A percentile compares a stretch with the other conserved stretches of the same genome.
These are phyloP conservation scores for Papilio aristodemus DNA, from an alignment of 1,140 invertebrate species.

Conservation along the genomic window DNA sequence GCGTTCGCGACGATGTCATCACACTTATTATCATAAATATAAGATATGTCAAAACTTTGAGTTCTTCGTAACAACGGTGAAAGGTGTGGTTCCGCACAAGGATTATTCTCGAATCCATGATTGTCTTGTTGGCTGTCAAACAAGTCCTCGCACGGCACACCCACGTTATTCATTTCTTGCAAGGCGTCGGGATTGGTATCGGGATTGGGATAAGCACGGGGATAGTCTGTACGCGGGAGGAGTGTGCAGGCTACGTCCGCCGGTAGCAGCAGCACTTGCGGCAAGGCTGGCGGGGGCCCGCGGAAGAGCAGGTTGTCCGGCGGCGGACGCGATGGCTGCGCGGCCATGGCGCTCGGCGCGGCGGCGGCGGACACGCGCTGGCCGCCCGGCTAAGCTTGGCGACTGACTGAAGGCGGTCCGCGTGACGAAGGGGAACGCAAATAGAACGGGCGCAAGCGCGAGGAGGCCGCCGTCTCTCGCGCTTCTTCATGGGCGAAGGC, in stretches of 20 bases:
- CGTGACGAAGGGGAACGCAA: conserved; percentile 76
- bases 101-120: conserved; percentile 41
- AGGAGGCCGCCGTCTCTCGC: conserved; percentile 77
- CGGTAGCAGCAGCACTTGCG: conserved; percentile 63
- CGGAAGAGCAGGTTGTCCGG: conserved; percentile 69
- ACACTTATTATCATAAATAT: conserved; percentile 54
- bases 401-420: conserved; percentile 75
- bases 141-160: conserved; percentile 60
- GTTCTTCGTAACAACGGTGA: conserved; percentile 58
- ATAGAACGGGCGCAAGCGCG: conserved; percentile 77
- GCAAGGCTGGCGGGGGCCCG: conserved; percentile 63
- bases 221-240: conserved; percentile 54
- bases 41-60: conserved; percentile 71
- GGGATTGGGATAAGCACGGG: no score
- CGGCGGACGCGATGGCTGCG: conserved; percentile 74
- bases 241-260: conserved; percentile 47
- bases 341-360: conserved; percentile 73
- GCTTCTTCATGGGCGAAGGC: conserved; percentile 77
- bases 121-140: conserved; percentile 52
- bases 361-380: conserved; percentile 69
- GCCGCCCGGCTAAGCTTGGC: conserved; percentile 74
- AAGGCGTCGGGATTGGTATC: conserved; percentile 52
- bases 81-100: conserved; percentile 43
- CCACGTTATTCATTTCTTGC: conserved; percentile 75
- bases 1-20: conserved; percentile 47